These are phyloP conservation scores for Pseudochromis fuscus DNA, from an alignment of 2,797 vertebrate genomes.

Conservation along the genomic window DNA sequence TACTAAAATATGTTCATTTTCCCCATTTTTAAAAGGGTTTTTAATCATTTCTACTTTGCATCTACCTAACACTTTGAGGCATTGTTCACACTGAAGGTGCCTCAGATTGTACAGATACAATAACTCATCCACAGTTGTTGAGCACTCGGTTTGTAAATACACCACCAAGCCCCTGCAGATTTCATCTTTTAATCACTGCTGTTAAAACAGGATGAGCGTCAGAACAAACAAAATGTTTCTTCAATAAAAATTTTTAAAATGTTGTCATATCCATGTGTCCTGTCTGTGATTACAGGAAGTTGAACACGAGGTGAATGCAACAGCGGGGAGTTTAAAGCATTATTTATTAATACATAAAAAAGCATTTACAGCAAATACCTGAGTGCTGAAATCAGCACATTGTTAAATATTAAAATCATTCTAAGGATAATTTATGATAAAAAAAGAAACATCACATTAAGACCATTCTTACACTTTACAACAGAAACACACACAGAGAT, in stretches of 20 bases:
- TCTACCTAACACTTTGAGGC: not conserved
- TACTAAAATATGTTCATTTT: not conserved
- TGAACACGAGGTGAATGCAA: too few species aligned
- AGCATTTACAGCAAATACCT: constrained; percentile 71
- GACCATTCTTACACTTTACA: constrained; percentile 34
- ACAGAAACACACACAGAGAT: constrained; percentile 6
- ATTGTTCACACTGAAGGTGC: not conserved
- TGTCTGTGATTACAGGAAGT: not conserved
- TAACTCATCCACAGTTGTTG: not conserved
- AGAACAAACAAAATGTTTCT: constrained; percentile 15
- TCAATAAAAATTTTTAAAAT: constrained; percentile 52
- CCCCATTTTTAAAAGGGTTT: not conserved
- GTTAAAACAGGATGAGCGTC: constrained; percentile 9
- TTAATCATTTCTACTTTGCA: not conserved
- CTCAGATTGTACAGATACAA: constrained; percentile 18
- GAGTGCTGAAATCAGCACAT: constrained; percentile 60
- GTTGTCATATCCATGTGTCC: constrained; percentile 8
- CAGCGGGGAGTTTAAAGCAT: constrained; percentile 59
- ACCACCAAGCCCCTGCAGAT: constrained; percentile 15
- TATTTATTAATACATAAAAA: constrained; percentile 83
- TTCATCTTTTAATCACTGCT: constrained; percentile 23
- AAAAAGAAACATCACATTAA: constrained; percentile 34
- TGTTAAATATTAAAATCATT: constrained; percentile 66
- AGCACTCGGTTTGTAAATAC: constrained; percentile 27
- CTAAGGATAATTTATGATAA: constrained; percentile 57